These are phyloP conservation scores for Halictus rubicundus DNA, from an alignment of 1,140 invertebrate species.

Conservation along the genomic window DNA sequence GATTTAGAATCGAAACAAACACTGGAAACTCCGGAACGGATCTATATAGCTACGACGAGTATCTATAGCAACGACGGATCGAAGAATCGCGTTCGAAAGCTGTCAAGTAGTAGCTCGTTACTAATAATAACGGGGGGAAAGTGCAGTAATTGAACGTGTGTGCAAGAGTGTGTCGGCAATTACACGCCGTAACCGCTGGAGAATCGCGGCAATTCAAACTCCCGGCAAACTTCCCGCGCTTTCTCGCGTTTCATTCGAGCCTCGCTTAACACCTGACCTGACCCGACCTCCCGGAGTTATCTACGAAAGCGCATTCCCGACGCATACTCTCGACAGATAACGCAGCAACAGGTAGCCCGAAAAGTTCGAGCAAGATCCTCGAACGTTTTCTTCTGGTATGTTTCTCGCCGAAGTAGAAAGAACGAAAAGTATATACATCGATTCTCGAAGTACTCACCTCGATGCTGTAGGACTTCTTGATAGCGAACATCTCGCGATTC, in stretches of 20 bases:
- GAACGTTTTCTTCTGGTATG: too few relatives aligned
- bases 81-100: neutral
- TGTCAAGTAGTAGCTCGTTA: neutral
- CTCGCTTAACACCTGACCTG: neutral
- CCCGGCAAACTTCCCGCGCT: slow-evolving; percentile 51
- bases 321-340: too few relatives aligned
- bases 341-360: neutral
- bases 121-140: neutral
- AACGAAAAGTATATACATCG: too few relatives aligned
- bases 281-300: neutral
- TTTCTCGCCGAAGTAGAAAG: too few relatives aligned
- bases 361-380: neutral
- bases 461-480: slow-evolving; percentile 98
- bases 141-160: neutral
- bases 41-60: too few relatives aligned
- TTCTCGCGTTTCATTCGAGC: neutral
- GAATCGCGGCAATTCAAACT: slow-evolving; percentile 41
- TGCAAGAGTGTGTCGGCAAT: neutral
- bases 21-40: too few relatives aligned
- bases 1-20: too few relatives aligned
- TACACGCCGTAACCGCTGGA: neutral
- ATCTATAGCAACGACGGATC: neutral
- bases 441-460: slow-evolving; percentile 87
- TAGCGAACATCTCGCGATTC: slow-evolving; percentile 96
- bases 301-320: neutral